Conservation (phyloP, 2,113 vertebrate species). For the Salminus brasiliensis region DNA sequence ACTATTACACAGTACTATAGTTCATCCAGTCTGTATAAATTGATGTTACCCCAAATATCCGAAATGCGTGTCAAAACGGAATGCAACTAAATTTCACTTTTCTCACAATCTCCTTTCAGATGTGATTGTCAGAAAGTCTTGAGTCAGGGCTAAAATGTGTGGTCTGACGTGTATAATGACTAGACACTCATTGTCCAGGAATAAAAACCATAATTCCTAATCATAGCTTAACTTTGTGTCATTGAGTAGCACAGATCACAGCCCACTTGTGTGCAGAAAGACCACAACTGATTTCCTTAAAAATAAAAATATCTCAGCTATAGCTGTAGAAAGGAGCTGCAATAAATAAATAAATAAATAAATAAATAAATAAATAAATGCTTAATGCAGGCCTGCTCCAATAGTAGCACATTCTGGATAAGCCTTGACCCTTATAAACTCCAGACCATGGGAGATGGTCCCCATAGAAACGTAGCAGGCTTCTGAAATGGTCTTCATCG, state of each 20-base stretch:
- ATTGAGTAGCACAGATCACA: background rate
- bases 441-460: conserved; percentile 17
- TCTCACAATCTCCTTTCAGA: background rate
- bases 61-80: background rate
- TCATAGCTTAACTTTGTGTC: conserved; percentile 1
- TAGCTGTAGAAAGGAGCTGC: background rate
- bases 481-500: conserved; percentile 13
- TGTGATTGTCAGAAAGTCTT: background rate
- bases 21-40: too few species aligned
- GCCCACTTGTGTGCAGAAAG: conserved; percentile 4
- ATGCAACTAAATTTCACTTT: background rate
- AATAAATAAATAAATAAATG: too few species aligned
- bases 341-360: background rate
- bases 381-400: background rate
- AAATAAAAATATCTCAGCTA: conserved; percentile 13
- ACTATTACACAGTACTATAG: too few species aligned
- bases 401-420: background rate
- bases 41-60: too few species aligned
- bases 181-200: background rate
- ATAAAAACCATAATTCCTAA: background rate
- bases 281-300: background rate
- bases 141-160: background rate
- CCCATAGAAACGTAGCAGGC: conserved; percentile 18
- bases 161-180: background rate
- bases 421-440: conserved; percentile 9